phyloP scores from a whole-genome alignment of 2,888 invertebrate genomes.

The Drosophila setosimentum region DNA sequence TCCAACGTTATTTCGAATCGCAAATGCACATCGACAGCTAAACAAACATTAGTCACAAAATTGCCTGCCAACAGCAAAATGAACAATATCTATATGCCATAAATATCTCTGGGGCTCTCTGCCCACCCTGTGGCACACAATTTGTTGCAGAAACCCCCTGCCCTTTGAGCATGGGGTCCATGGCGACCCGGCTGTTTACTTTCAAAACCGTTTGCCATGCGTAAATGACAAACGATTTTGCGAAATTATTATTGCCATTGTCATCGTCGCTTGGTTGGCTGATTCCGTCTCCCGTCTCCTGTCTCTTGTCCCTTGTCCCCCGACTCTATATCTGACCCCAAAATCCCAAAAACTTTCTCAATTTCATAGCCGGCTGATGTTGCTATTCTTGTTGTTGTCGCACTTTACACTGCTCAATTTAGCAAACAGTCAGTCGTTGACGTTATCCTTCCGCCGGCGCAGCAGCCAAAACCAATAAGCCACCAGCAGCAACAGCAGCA shows the following conservation, averaged over 20 bases:
- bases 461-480: slow-evolving; percentile 77
- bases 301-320: neutral
- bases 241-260: slow-evolving; percentile 81
- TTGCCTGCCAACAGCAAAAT: slow-evolving; percentile 77
- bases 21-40: slow-evolving; percentile 78
- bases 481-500: slow-evolving; percentile 56
- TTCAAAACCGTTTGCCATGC: slow-evolving; percentile 82
- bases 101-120: slow-evolving; percentile 67
- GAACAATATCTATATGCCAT: slow-evolving; percentile 76
- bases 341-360: slow-evolving; percentile 56
- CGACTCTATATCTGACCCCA: slow-evolving; percentile 29
- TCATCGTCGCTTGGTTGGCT: slow-evolving; percentile 63
- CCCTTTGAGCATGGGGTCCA: slow-evolving; percentile 43
- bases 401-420: slow-evolving; percentile 82
- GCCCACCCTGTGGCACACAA: slow-evolving; percentile 15
- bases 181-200: slow-evolving; percentile 78
- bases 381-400: slow-evolving; percentile 52
- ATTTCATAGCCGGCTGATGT: slow-evolving; percentile 27
- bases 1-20: slow-evolving; percentile 21
- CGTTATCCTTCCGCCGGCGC: slow-evolving; percentile 79
- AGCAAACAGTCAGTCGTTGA: slow-evolving; percentile 79
- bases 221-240: slow-evolving; percentile 82
- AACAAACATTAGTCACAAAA: slow-evolving; percentile 81
- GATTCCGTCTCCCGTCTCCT: slow-evolving; percentile 15
- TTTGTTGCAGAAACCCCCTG: slow-evolving; percentile 3